phyloP scores from a whole-genome alignment of 2,888 invertebrate species.

The Trichogramma dendrolimi region DNA sequence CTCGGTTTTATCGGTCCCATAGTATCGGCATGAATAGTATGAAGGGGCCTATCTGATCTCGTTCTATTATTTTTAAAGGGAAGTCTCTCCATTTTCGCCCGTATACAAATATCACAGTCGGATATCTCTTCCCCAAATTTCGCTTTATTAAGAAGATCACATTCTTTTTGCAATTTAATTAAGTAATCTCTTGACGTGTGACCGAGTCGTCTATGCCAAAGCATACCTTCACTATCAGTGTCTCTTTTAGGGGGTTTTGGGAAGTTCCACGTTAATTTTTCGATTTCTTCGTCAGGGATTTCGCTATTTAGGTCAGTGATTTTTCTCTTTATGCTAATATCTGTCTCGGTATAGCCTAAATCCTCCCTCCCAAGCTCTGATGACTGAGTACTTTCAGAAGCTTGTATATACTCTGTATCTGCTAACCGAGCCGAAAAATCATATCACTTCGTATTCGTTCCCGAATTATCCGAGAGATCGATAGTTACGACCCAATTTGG shows the following conservation, averaged over 20 bases:
- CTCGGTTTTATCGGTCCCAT: neutral
- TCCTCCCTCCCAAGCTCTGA: neutral
- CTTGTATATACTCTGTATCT: neutral
- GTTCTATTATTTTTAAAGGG: constrained; percentile 20
- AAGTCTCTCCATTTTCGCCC: neutral
- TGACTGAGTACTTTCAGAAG: neutral
- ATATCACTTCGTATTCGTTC: neutral
- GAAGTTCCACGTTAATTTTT: neutral
- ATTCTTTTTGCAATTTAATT: neutral
- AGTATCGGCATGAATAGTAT: neutral
- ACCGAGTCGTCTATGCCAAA: neutral
- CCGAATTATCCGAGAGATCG: neutral
- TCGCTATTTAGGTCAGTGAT: neutral
- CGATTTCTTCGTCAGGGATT: neutral
- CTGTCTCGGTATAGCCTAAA: neutral
- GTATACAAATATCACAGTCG: neutral
- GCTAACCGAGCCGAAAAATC: neutral
- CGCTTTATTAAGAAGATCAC: neutral
- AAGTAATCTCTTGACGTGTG: neutral
- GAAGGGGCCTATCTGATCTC: neutral
- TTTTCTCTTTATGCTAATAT: neutral
- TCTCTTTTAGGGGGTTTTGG: no score
- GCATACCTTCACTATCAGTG: neutral
- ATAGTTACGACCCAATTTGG: neutral
- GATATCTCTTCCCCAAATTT: neutral